Base-by-base conservation (phyloP, 2,888 invertebrate genomes). In the Drosophila kambysellisi region DNA sequence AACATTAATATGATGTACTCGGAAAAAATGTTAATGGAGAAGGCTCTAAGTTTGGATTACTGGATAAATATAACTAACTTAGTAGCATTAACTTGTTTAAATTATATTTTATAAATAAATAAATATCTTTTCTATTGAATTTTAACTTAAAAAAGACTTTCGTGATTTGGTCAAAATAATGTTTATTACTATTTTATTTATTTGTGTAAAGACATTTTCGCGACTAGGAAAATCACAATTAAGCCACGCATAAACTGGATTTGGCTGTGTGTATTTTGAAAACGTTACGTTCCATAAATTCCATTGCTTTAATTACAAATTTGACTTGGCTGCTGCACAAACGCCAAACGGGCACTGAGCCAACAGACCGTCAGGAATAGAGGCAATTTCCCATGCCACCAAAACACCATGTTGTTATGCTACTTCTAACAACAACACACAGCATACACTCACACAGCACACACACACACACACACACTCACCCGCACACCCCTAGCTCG, bases 211-310 rank as follows among this genome's bases (percentile, higher is more conserved):
- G 17, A 29, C 15, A 5, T 11, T 3, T 32, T 30, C 29, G n/a
- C 30, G 54, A 12, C 37, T 25, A 35, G 7, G 8, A 30, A 68
- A 50, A 58, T 80, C 66, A 20, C 35, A 41, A 58, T 29, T 12
- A 56, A 30, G 30, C 50, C 35, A 29, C 67, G 73, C 64, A 81
- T 69, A 77, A 82, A 70, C 68, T 30, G 5, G 25, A 30, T 41
- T 33, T 20, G 12, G 32, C 25, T 54, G 12, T 62, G 33, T 43
- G 56, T 66, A 56, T 54, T 60, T 54, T 75, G 54, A 46, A 73
- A 89, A 76, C 76, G 89, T 88, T 89, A 88, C 89, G 88, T 90
- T 90, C 84, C 87, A 88, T 88, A 87, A 90, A 88, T 90, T 88
- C 70, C 76, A 78, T 74, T 84, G 87, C 87, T 87, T 88, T 90